Base-by-base conservation (phyloP, 2,888 invertebrate species). In the Dryococelus australis region DNA sequence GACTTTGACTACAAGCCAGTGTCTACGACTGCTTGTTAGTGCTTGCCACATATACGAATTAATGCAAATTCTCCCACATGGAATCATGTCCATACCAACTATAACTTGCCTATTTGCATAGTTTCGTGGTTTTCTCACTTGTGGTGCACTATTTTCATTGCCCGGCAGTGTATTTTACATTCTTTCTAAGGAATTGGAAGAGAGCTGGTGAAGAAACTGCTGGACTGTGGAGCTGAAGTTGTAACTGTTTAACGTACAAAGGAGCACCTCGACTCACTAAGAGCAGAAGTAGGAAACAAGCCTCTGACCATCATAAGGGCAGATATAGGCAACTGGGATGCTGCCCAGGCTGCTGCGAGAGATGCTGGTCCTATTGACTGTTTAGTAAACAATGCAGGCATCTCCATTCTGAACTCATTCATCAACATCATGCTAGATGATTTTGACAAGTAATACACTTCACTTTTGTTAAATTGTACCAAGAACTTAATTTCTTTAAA, bases 301-400 rank as follows among this genome's bases (percentile, higher is more conserved):
- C 24, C 24, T 24, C 78, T 78, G 47, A 86, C 84, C 3, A 93
- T 93, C 6, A 95, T 97, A 24, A 93, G 94, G 86, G 94, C 96
- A 0, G 97, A 98, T 92, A 91, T 98, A 43, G 92, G 93, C 10
- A 94, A 97, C 91, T 98, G 98, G 98, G 93, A 95, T 3, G 94
- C 94, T 88, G 96, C 97, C 0, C 94, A 95, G 88, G 91, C 93
- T 88, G 94, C 93, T 0, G 91, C 97, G 0, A 89, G 92, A 87
- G 93, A 94, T 89, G 93, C 95, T 80, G 95, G 95, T 0, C 93
- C 93, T 88, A 94, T 98, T 89, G 96, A 99, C 92, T 94, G 97
- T 10, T 92, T 98, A 43, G 98, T 99, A 0, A 99, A 99, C 91
- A 98, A 98, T 94, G 98, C 98, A 2, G 98, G 95, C 0, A 92